phyloP scores from a whole-genome alignment of 1,140 invertebrate genomes.

The Drosophila navojoa region DNA sequence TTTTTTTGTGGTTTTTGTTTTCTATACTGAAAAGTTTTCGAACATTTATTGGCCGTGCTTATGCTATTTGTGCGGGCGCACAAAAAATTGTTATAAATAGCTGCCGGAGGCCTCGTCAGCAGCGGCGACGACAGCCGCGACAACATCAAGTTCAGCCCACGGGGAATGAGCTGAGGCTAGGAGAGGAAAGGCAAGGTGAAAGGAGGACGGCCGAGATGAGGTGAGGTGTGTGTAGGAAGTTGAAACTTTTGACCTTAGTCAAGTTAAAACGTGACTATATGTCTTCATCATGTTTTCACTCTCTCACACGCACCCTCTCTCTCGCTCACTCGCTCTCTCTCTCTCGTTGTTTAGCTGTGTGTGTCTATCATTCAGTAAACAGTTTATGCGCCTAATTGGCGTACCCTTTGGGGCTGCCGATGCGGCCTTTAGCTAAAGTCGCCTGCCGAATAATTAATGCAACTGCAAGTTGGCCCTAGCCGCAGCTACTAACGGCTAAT shows the following conservation, averaged over 20 bases:
- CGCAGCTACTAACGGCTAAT: constrained; percentile 47
- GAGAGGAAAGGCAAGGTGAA: too few species aligned
- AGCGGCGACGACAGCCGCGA: constrained; percentile 43
- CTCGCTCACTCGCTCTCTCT: background rate
- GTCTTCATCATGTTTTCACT: background rate
- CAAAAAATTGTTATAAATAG: constrained; percentile 37
- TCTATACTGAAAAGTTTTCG: constrained; percentile 9
- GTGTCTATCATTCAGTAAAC: constrained; percentile 17
- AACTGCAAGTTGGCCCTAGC: constrained; percentile 52
- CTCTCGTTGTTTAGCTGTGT: background rate
- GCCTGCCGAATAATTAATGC: constrained; percentile 60
- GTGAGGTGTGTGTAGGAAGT: background rate
- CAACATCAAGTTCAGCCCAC: constrained; percentile 73
- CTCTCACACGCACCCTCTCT: background rate
- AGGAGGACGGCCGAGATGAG: too few species aligned
- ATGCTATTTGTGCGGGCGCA: constrained; percentile 41
- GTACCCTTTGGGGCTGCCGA: constrained; percentile 16
- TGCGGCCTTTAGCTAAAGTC: constrained; percentile 38
- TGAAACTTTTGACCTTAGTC: constrained; percentile 78
- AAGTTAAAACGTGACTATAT: constrained; percentile 71
- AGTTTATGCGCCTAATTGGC: constrained; percentile 54
- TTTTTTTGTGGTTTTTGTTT: constrained; percentile 8
- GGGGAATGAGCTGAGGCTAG: background rate
- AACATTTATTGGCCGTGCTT: constrained; percentile 46
- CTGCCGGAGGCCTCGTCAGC: constrained; percentile 39